phyloP scores from a whole-genome alignment of 1,140 invertebrate species.

The Oscheius sp. region DNA sequence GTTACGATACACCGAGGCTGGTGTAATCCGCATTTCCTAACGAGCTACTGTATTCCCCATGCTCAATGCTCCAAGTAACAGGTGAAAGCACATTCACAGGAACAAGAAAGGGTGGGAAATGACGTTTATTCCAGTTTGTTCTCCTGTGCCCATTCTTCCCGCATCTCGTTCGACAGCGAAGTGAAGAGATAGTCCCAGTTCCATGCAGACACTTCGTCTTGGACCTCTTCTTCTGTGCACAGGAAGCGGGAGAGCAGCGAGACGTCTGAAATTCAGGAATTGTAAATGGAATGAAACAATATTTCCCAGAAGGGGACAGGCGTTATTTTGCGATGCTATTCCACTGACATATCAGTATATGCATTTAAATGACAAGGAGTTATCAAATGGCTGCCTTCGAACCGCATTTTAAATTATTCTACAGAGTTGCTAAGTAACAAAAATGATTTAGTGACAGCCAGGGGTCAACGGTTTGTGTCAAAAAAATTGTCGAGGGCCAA shows the following conservation, averaged over 20 bases:
- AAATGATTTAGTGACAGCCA: too few species aligned
- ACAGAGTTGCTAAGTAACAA: too few species aligned
- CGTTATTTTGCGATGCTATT: too few species aligned
- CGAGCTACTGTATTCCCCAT: too few species aligned
- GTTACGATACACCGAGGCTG: slow-evolving; percentile 16
- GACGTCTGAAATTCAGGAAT: slow-evolving; percentile 20
- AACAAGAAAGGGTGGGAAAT: not conserved
- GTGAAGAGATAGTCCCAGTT: slow-evolving; percentile 39
- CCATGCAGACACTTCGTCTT: slow-evolving; percentile 32
- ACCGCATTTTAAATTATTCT: too few species aligned
- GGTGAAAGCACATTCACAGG: not conserved
- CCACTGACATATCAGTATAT: too few species aligned
- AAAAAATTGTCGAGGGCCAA: too few species aligned
- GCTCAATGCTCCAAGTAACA: too few species aligned
- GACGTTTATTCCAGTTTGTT: not conserved
- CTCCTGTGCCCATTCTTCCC: slow-evolving; percentile 37
- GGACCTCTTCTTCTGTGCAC: slow-evolving; percentile 37
- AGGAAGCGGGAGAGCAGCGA: slow-evolving; percentile 29
- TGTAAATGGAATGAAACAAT: not conserved
- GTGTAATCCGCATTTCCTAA: not conserved
- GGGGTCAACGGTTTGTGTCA: too few species aligned
- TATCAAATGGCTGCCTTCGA: too few species aligned
- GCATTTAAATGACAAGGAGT: too few species aligned
- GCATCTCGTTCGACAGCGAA: slow-evolving; percentile 27
- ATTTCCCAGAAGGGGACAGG: too few species aligned